Evolutionary conservation across 1,140 invertebrate species (phyloP), one percentile per base, ranked within the genome.

Genomic region (Aporrectodea caliginosa): DNA sequence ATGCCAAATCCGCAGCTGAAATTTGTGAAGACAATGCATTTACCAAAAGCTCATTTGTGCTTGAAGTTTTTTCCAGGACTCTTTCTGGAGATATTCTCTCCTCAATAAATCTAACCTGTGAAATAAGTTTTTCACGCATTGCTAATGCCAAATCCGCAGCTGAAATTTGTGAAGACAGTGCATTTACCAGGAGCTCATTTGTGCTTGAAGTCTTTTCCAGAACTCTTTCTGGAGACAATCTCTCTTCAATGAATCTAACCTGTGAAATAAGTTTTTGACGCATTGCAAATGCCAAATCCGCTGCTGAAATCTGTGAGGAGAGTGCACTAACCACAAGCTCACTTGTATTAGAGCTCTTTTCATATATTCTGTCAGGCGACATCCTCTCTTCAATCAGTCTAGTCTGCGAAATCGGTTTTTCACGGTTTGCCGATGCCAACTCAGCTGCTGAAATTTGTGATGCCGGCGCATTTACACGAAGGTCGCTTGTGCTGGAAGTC

Each of bases 211-310:
- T 58, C 43, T 58, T 27, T 58, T 76, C 75, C 16, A 76, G n/a
- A 76, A 76, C 31, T 76, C 43, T 76, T 14, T 76, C 75, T 22
- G 75, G n/a, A 1, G 43, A 32, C 14, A 35, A 35, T 27, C 75
- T 35, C 43, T 76, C 75, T 58, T 76, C 75, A 14, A 58, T 30
- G 1, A 1, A 43, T 30, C 27, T 32, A 35, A n/a, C 31, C 29
- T 76, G 32, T 29, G 35, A 22, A 35, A 1, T 32, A 30, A n/a
- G 73, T 16, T 74, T 74, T 31, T 74, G 31, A 33, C 34, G 31
- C 32, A 33, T 22, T 0, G 34, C 73, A 74, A 74, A 31, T 74
- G 16, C 0, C 73, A 22, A 74, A 74, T 74, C 73, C n/a, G 43
- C 6, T 58, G 22, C 43, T 12, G 43, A 58, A 58, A 58, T 58